phyloP scores from a whole-genome alignment of 2,113 vertebrate species.

The Pomatorhinus ruficollis region DNA sequence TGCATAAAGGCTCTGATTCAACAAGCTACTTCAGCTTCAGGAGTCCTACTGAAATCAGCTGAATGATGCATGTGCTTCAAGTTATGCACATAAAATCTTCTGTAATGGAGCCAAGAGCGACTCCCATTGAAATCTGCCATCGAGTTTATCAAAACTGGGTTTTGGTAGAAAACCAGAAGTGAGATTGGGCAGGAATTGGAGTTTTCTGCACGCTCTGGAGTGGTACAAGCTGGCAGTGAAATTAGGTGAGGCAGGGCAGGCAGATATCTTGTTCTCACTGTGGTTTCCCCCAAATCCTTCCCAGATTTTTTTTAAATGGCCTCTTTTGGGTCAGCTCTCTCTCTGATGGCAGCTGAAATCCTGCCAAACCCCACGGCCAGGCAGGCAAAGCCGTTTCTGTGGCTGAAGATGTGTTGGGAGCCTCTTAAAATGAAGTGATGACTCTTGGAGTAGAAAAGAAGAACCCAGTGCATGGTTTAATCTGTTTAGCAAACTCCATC shows the following conservation, averaged over 20 bases:
- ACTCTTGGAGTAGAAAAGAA: neutral
- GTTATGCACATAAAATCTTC: neutral
- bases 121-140: neutral
- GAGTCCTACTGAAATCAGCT: slow-evolving; percentile 17
- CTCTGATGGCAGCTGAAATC: neutral
- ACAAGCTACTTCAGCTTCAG: slow-evolving; percentile 2
- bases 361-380: neutral
- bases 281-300: neutral
- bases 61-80: neutral
- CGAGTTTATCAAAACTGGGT: neutral
- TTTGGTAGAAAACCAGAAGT: neutral
- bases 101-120: neutral
- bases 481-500: neutral
- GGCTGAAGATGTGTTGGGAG: neutral
- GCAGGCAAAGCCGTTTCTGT: neutral
- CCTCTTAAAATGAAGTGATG: neutral
- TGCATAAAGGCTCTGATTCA: slow-evolving; percentile 35
- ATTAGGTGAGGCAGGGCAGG: neutral
- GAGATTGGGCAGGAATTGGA: fast-evolving
- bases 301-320: neutral
- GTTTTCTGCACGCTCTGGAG: neutral
- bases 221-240: neutral
- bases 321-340: neutral
- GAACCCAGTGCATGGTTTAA: neutral
- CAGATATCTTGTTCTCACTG: neutral